Percentiles rank a stretch among this genome's conserved stretches.
These are phyloP conservation scores for Sinocyclocheilus grahami DNA, from an alignment of 2,113 vertebrate species.

Conservation along the genomic window DNA sequence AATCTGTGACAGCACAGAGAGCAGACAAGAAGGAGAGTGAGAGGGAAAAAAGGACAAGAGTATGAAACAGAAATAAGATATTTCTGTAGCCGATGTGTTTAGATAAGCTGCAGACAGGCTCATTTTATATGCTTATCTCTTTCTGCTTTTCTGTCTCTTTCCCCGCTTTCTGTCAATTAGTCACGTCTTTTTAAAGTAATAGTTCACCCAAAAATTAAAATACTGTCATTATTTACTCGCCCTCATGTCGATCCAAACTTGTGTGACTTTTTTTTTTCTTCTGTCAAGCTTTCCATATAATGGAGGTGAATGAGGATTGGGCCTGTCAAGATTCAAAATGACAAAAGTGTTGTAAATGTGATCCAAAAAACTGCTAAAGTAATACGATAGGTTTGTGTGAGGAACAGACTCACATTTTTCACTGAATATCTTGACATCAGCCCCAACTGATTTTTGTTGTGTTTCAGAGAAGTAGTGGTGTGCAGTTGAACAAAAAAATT, in stretches of 20 bases:
- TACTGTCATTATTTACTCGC: slow-evolving; percentile 24
- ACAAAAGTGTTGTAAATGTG: not conserved
- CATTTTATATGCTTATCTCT: slow-evolving; percentile 24
- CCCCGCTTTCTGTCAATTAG: not conserved
- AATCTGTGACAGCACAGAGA: slow-evolving; percentile 66
- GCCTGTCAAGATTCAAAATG: not conserved
- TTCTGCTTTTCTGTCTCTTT: slow-evolving; percentile 38
- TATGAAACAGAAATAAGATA: slow-evolving; percentile 45
- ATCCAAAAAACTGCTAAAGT: not conserved
- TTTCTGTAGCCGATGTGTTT: slow-evolving; percentile 63
- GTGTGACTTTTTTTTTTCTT: not conserved
- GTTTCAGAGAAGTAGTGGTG: not conserved
- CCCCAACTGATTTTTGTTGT: not conserved
- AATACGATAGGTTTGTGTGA: not conserved
- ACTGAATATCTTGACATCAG: not conserved
- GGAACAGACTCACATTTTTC: not conserved
- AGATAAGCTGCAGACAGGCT: slow-evolving; percentile 55
- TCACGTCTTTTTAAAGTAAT: slow-evolving; percentile 50
- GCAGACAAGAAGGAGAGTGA: slow-evolving; percentile 14
- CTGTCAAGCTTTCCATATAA: not conserved
- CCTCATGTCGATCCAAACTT: slow-evolving; percentile 41
- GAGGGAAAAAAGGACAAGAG: slow-evolving; percentile 51
- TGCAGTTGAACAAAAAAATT: not conserved
- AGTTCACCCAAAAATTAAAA: slow-evolving; percentile 55
- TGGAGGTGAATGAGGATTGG: not conserved